Evolutionary conservation across 2,888 invertebrate genomes (phyloP), one percentile per base, ranked within the genome.

Genomic region (Incurvaria masculella): DNA sequence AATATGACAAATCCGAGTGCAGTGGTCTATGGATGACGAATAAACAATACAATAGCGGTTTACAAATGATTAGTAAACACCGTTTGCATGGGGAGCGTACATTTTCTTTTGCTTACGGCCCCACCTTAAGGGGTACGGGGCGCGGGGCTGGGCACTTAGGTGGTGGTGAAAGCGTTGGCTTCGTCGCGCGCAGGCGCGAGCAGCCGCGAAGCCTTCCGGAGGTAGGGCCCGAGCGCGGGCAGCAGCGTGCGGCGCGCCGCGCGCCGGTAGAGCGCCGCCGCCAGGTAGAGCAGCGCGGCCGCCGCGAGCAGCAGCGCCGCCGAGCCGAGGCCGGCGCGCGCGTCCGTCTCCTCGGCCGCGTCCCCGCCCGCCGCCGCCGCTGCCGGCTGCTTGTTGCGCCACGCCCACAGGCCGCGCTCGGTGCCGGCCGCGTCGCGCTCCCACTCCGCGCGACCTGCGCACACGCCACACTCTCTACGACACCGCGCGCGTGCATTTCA

Each of bases 361-460:
- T 20, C 54, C 44, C 4, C 49, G 17, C 61, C 59, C 1, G 65
- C 66, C 26, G 67, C 69, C 20, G 62, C 60, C 1, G 68, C 73
- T 11, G 68, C 76, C 10, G 78, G 76, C 11, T 79, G 81, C 54
- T 67, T 72, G 56, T 68, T 71, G 6, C 82, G 70, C 83, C 82
- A 84, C 16, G 79, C 79, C 53, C 80, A 75, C 16, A 80, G 68
- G 4, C 81, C 82, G 10, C 76, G 71, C 51, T 80, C 71, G 4
- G 70, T 72, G 39, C 67, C 80, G 18, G 69, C 75, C 11, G 80
- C 81, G 11, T 72, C 72, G 46, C 80, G 82, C 64, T 65, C 48
- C 44, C 48, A 45, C 17, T 48, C 52, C 8, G 50, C 44, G 2
- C 46, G 44, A 20, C 47, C 50, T 33, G 39, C 47, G 42, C n/a